Evolutionary conservation across 2,113 vertebrate genomes (phyloP).

Genomic region (Mesocricetus auratus): DNA sequence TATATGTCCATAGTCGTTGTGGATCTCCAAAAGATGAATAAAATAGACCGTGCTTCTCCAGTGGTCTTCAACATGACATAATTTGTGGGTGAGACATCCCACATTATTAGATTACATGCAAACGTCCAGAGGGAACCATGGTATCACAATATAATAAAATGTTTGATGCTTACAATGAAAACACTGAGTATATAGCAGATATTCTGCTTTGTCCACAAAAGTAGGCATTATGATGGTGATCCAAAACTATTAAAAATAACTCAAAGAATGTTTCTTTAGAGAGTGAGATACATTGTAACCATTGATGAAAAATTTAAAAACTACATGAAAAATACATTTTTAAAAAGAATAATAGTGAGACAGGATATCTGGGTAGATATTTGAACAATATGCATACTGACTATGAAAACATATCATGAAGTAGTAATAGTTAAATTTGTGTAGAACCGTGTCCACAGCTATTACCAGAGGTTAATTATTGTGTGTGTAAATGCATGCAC

Average conservation of each 20-base stretch:
- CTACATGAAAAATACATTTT: not conserved
- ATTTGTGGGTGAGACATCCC: conserved; percentile 22
- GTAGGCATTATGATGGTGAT: not conserved
- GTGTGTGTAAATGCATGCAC: not conserved
- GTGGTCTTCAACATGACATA: conserved; percentile 28
- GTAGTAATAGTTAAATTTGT: conserved; percentile 25
- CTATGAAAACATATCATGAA: conserved; percentile 3
- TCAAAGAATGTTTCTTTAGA: not conserved
- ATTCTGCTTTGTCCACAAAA: conserved; percentile 35
- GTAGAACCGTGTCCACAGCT: not conserved
- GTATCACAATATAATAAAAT: conserved; percentile 19
- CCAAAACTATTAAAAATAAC: conserved; percentile 19
- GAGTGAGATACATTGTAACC: not conserved
- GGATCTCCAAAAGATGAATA: not conserved
- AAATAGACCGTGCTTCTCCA: conserved; percentile 14
- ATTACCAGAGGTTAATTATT: not conserved
- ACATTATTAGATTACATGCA: conserved; percentile 26
- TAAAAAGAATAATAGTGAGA: conserved; percentile 5
- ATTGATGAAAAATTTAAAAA: not conserved
- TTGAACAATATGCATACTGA: not conserved
- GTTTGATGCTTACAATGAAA: not conserved
- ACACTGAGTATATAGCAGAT: not conserved
- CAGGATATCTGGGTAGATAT: not conserved
- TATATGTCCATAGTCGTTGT: not conserved
- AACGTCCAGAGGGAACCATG: not conserved